Base-by-base conservation (phyloP, 2,888 invertebrate species). In the Lissonota sp. region DNA sequence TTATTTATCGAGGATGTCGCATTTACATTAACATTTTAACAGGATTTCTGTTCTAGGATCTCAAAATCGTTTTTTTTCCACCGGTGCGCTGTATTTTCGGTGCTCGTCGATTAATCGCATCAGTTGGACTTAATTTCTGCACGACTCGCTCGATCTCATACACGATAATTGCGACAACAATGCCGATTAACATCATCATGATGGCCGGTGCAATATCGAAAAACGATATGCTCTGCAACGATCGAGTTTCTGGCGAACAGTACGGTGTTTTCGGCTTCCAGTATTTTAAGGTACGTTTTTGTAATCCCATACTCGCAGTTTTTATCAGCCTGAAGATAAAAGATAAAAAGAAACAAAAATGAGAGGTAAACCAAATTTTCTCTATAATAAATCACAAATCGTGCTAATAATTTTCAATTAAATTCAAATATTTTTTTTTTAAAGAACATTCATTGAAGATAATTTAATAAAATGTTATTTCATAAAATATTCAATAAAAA, bases 241-340 rank as follows among this genome's bases (percentile, higher is more conserved):
- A 87, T 3, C 87, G 78, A 12, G 88, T 84, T 4, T 85, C 85
- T 6, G 85, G 84, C 51, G 88, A 73, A 26, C 91, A 91, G 26
- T 88, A 86, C 3, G 91, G 91, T 14, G 84, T 87, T 58, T 87
- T 88, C 7, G 91, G 87, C n/a, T 86, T 85, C 91, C 91, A 91
- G 42, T 86, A 83, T 12, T 88, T 88, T 7, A 89, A 77, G 66
- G 89, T 87, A 39, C 91, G 88, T 44, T 79, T 80, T 3, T 89
- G 86, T 5, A 91, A 78, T 5, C 91, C 91, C 0, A 84, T 85
- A 16, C 88, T 88, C 53, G 86, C 83, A 71, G 88, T 84, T 62
- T 87, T 90, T 14, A 86, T 85, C 4, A 89, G 71, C 46, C 90
- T 91, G n/a, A 12, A 26, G 26, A 26, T 26, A 26, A 26, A 26